A percentile compares a stretch with the other conserved stretches of the same genome.
Conservation (phyloP, 2,113 vertebrate species). For the Pipa parva region DNA sequence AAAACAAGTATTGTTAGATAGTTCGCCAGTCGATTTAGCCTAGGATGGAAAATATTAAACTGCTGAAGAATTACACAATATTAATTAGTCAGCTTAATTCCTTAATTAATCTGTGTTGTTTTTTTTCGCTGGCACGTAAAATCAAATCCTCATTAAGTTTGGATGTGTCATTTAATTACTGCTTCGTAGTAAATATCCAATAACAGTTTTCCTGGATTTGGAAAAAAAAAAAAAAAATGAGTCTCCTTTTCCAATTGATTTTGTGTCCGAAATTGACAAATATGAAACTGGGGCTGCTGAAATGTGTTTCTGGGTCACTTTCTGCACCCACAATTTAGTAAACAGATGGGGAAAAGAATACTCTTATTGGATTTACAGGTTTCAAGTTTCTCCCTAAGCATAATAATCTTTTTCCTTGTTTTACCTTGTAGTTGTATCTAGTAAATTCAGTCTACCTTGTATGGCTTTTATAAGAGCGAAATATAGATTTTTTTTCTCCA, state of each 20-base stretch:
- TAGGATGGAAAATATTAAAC: constrained; percentile 10
- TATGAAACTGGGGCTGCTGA: constrained; percentile 4
- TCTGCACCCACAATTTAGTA: constrained; percentile 17
- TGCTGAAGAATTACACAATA: not conserved
- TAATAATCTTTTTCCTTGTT: no score
- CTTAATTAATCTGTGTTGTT: constrained; percentile 27
- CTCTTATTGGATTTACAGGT: not conserved
- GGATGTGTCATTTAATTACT: constrained; percentile 35
- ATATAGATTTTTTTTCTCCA: no score
- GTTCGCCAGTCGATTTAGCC: constrained; percentile 9
- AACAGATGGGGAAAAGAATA: constrained; percentile 9
- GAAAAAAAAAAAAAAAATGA: constrained; percentile 25
- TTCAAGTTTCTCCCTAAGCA: constrained; percentile 34
- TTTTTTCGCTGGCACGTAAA: constrained; percentile 15
- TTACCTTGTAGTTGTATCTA: no score
- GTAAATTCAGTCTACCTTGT: no score
- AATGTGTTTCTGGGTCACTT: constrained; percentile 10
- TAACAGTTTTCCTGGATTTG: constrained; percentile 34
- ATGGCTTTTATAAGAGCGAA: no score
- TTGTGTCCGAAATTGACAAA: constrained; percentile 20
- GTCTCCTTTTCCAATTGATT: constrained; percentile 36
- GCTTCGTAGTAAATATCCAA: constrained; percentile 29
- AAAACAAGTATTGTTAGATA: constrained; percentile 11
- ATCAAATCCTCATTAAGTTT: constrained; percentile 29
- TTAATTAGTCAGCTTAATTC: constrained; percentile 33